Evolutionary conservation across 2,888 invertebrate genomes (phyloP).

Genomic region (Lapara coniferarum): DNA sequence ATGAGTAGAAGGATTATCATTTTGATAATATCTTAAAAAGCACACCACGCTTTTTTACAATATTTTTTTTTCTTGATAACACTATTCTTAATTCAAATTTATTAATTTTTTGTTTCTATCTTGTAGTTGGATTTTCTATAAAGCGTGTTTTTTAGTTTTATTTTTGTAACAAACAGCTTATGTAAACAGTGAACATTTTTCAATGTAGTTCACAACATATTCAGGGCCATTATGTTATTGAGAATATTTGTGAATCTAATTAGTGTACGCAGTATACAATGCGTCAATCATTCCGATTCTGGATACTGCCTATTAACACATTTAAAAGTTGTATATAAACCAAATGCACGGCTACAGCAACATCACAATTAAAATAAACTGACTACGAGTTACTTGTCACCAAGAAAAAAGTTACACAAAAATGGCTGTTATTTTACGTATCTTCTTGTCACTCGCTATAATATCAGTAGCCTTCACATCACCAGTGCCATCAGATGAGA

Average conservation of each 20-base stretch:
- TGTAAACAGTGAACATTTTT: slow-evolving; percentile 54
- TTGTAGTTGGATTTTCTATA: too few species aligned
- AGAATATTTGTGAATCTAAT: slow-evolving; percentile 64
- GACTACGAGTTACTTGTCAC: slow-evolving; percentile 35
- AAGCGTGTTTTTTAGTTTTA: too few species aligned
- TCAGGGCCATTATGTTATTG: slow-evolving; percentile 79
- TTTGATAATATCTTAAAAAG: too few species aligned
- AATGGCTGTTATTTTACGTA: slow-evolving; percentile 62
- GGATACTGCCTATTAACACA: slow-evolving; percentile 69
- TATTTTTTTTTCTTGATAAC: too few species aligned
- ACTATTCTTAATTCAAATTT: too few species aligned
- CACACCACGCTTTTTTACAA: too few species aligned
- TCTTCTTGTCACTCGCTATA: slow-evolving; percentile 63
- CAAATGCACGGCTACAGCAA: slow-evolving; percentile 40
- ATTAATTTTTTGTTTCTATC: too few species aligned
- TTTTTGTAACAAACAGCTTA: slow-evolving; percentile 42
- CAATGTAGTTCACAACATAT: slow-evolving; percentile 62
- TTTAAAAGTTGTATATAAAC: slow-evolving; percentile 68
- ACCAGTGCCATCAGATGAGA: slow-evolving; percentile 51
- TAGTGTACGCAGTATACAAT: slow-evolving; percentile 55
- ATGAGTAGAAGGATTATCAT: too few species aligned
- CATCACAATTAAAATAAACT: slow-evolving; percentile 45
- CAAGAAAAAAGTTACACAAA: slow-evolving; percentile 35
- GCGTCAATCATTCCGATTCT: slow-evolving; percentile 72
- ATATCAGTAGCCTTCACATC: slow-evolving; percentile 52